phyloP scores from a whole-genome alignment of 1,140 invertebrate genomes.

The Parapsyche elsis region DNA sequence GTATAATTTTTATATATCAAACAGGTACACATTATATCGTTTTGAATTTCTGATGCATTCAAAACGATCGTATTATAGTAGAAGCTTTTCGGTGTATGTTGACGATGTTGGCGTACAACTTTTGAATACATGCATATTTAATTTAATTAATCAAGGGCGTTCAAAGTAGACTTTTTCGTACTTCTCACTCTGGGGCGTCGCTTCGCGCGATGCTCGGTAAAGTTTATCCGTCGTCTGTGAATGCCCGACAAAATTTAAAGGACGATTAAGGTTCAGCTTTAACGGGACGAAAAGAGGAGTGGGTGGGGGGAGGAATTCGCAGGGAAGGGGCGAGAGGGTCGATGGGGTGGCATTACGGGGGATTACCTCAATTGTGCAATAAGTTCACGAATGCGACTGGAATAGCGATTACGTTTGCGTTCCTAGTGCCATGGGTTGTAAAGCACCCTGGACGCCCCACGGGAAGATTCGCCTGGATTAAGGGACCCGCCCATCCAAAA shows the following conservation, averaged over 20 bases:
- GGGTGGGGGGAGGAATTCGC: background rate
- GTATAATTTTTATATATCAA: no score
- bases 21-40: no score
- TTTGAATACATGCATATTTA: conserved; percentile 24
- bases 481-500: conserved; percentile 6
- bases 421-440: conserved; percentile 18
- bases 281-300: conserved; percentile 12
- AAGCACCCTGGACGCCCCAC: conserved; percentile 33
- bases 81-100: no score
- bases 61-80: no score
- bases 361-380: conserved; percentile 55
- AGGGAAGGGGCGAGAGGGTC: conserved; percentile 20
- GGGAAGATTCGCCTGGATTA: conserved; percentile 37
- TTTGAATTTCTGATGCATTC: no score
- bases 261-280: conserved; percentile 47
- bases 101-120: background rate
- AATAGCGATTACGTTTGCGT: conserved; percentile 50
- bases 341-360: conserved; percentile 27
- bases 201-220: background rate
- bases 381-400: conserved; percentile 53
- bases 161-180: conserved; percentile 21
- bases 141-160: conserved; percentile 15
- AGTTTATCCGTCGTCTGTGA: conserved; percentile 33
- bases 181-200: background rate
- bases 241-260: conserved; percentile 39